A percentile compares a stretch with the other conserved stretches of the same genome.
phyloP scores from a whole-genome alignment of 2,888 invertebrate genomes.

The Hylaea fasciaria region DNA sequence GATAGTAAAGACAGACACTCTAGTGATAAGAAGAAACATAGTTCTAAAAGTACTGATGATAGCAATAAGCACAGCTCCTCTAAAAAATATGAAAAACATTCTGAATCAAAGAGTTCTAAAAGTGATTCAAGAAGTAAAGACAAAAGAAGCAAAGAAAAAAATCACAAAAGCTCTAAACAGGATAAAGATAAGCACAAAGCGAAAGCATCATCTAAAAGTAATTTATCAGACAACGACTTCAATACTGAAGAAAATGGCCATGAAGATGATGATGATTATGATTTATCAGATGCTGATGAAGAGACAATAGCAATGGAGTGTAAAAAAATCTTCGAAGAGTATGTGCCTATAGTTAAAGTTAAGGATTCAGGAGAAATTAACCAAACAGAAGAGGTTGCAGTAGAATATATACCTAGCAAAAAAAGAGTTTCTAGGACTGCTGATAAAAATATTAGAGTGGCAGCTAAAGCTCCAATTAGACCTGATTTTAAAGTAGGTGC shows the following conservation, averaged over 20 bases:
- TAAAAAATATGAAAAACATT: slow-evolving; percentile 52
- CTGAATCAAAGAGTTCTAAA: slow-evolving; percentile 55
- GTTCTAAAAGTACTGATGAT: slow-evolving; percentile 33
- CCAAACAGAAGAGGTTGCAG: slow-evolving; percentile 56
- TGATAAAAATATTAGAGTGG: slow-evolving; percentile 75
- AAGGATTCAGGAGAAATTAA: slow-evolving; percentile 54
- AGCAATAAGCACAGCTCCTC: slow-evolving; percentile 49
- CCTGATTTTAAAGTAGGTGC: slow-evolving; percentile 84
- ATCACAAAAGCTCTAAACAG: slow-evolving; percentile 57
- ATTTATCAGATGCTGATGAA: slow-evolving; percentile 85
- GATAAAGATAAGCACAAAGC: slow-evolving; percentile 30
- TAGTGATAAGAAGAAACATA: slow-evolving; percentile 56
- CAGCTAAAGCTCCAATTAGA: slow-evolving; percentile 67
- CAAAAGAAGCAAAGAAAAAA: slow-evolving; percentile 57
- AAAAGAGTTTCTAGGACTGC: slow-evolving; percentile 90
- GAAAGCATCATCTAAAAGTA: slow-evolving; percentile 18
- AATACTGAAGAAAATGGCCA: slow-evolving; percentile 48
- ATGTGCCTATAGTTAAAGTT: slow-evolving; percentile 80
- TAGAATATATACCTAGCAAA: slow-evolving; percentile 80
- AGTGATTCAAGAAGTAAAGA: slow-evolving; percentile 51
- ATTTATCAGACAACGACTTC: slow-evolving; percentile 53
- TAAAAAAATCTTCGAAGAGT: slow-evolving; percentile 93
- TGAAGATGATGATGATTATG: slow-evolving; percentile 56
- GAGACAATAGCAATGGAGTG: slow-evolving; percentile 92
- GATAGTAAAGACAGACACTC: slow-evolving; percentile 58